Percentiles rank a stretch among this genome's conserved stretches.
Evolutionary conservation across 1,140 invertebrate species (phyloP).

Genomic region (Pogonomyrmex californicus): DNA sequence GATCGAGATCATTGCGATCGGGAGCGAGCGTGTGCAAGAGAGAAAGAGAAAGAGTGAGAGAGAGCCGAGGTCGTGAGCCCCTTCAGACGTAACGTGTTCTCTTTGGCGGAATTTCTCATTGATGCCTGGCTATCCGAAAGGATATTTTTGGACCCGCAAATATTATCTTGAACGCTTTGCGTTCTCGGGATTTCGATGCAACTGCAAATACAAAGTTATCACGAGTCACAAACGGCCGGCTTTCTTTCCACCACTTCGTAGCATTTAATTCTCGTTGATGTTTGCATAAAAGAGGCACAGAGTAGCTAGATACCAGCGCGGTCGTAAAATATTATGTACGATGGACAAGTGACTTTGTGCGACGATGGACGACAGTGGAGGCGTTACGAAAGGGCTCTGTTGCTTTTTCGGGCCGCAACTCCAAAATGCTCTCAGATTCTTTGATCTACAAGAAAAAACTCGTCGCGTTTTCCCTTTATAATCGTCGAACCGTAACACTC

Average conservation of each 20-base stretch:
- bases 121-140: slow-evolving; percentile 53
- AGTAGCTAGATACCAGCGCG: background rate
- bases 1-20: slow-evolving; percentile 43
- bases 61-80: slow-evolving; percentile 56
- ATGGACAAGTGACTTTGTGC: slow-evolving; percentile 5
- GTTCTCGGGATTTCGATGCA: slow-evolving; percentile 44
- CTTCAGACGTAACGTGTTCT: slow-evolving; percentile 16
- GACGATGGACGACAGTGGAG: background rate
- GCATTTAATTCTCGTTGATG: background rate
- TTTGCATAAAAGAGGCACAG: background rate
- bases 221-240: background rate
- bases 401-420: background rate
- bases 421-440: background rate
- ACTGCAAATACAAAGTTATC: slow-evolving; percentile 3
- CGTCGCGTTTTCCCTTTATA: background rate
- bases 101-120: slow-evolving; percentile 58
- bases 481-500: background rate
- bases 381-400: background rate
- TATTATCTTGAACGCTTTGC: slow-evolving; percentile 8
- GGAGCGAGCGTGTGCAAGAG: background rate
- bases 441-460: background rate
- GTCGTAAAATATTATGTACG: background rate
- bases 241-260: background rate
- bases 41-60: background rate
- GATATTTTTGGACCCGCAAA: slow-evolving; percentile 57